Evolutionary conservation across 2,797 vertebrate species (phyloP).

Genomic region (Xenops minutus): DNA sequence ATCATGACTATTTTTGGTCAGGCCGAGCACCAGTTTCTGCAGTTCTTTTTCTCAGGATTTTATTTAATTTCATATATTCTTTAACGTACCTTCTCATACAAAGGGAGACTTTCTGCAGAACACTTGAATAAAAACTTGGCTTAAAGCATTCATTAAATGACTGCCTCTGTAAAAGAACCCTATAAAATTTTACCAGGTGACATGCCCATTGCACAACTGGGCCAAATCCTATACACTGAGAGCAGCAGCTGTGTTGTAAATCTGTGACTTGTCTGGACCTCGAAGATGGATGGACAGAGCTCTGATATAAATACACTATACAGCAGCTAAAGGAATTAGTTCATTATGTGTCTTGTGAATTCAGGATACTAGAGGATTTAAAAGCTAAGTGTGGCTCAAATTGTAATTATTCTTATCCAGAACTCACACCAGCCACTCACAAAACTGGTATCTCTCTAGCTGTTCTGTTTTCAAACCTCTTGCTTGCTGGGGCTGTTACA

Average conservation of each 20-base stretch:
- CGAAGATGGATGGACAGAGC: background rate
- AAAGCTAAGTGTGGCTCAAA: background rate
- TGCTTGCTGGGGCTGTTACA: background rate
- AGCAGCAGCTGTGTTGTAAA: background rate
- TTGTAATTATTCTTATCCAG: background rate
- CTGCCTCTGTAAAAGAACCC: background rate
- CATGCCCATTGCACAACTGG: background rate
- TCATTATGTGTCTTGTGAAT: background rate
- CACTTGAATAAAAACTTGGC: background rate
- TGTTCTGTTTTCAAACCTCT: background rate
- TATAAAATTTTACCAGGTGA: background rate
- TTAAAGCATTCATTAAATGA: background rate
- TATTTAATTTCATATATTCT: background rate
- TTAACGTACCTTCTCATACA: background rate
- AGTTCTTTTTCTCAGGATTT: background rate
- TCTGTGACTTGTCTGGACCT: background rate
- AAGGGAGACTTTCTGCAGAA: background rate
- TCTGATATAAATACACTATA: background rate
- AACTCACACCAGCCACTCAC: background rate
- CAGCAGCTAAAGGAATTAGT: background rate
- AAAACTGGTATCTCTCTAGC: background rate
- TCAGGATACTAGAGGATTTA: background rate
- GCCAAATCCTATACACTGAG: background rate
- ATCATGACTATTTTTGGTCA: background rate
- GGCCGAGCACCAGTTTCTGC: background rate